These are phyloP conservation scores for Argopecten irradians DNA, from an alignment of 1,140 invertebrate genomes.

Conservation along the genomic window DNA sequence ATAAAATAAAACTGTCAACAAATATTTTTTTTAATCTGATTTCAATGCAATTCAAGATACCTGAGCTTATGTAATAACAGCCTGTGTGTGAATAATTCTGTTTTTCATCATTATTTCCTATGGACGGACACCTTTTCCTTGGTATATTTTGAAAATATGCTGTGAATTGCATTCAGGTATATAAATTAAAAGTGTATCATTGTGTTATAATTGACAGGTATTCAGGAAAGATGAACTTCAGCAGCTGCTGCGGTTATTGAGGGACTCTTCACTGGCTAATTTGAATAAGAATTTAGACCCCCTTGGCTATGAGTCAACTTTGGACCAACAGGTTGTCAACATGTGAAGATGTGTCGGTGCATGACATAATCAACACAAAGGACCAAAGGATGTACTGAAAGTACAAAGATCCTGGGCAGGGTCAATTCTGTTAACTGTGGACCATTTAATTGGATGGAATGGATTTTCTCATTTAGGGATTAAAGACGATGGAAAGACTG, in stretches of 20 bases:
- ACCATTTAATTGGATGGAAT: no score
- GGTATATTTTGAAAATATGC: background rate
- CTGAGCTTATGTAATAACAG: background rate
- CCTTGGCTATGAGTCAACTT: constrained; percentile 72
- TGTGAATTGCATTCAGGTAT: background rate
- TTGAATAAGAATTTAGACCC: constrained; percentile 83
- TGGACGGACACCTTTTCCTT: background rate
- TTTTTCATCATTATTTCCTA: background rate
- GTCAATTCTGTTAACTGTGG: no score
- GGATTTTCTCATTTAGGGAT: no score
- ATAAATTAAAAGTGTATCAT: background rate
- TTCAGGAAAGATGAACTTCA: constrained; percentile 86
- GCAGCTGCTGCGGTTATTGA: constrained; percentile 86
- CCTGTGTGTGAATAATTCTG: background rate
- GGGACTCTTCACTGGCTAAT: constrained; percentile 86
- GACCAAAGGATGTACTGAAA: no score
- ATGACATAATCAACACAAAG: no score
- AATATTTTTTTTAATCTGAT: background rate
- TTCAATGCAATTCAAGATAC: background rate
- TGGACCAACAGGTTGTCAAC: background rate
- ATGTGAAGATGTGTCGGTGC: background rate
- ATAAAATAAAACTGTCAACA: background rate
- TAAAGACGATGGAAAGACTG: no score
- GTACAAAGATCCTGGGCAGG: no score
- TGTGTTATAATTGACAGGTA: constrained; percentile 78